Conservation (phyloP, 2,888 invertebrate species). For the Aproaerema taeniolella region DNA sequence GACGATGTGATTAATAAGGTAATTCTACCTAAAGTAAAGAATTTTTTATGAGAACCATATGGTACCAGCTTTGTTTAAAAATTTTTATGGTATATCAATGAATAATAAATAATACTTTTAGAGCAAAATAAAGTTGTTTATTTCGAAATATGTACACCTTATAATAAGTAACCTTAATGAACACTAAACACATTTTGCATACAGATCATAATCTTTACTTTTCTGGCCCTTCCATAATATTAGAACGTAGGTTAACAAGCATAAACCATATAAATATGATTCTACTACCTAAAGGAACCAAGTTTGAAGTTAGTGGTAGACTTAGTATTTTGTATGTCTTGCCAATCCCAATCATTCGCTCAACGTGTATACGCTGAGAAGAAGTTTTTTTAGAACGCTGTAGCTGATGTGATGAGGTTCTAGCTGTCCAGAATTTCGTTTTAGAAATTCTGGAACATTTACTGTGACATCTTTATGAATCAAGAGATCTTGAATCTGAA, state of each 20-base stretch:
- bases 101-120: not conserved
- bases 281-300: not conserved
- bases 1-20: not conserved
- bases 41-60: not conserved
- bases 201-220: not conserved
- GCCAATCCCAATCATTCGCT: not conserved
- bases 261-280: not conserved
- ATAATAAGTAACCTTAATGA: not conserved
- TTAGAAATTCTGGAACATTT: slow-evolving; percentile 5
- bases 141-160: not conserved
- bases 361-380: not conserved
- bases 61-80: not conserved
- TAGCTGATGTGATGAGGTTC: not conserved
- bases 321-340: not conserved
- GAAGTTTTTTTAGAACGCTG: not conserved
- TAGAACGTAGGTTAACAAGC: not conserved
- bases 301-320: not conserved
- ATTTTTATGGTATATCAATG: not conserved
- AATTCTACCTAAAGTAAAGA: not conserved
- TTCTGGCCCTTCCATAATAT: not conserved
- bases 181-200: not conserved
- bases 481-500: not conserved
- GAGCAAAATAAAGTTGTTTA: not conserved
- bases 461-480: not conserved
- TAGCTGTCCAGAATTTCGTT: not conserved